Percentiles rank a stretch among this genome's conserved stretches.
Evolutionary conservation across 2,797 vertebrate species (phyloP).

Genomic region (Hypotaenidia okinawae): DNA sequence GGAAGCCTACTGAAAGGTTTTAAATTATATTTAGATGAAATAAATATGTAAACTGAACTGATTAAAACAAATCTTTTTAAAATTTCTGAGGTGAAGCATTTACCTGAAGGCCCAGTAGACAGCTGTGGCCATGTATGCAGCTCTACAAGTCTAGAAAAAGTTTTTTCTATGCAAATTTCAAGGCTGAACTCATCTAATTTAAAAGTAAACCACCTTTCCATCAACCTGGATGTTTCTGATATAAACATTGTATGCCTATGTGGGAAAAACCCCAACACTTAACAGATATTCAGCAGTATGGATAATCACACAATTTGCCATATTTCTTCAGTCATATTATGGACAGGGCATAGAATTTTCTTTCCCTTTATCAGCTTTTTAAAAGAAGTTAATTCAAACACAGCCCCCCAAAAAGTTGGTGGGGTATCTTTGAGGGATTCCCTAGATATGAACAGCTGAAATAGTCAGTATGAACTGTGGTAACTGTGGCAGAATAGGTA

Average conservation of each 20-base stretch:
- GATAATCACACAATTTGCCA: background rate
- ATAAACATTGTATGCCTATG: background rate
- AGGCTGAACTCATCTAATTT: background rate
- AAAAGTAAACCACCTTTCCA: background rate
- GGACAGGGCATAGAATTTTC: background rate
- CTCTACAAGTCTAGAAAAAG: background rate
- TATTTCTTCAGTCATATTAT: background rate
- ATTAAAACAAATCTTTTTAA: background rate
- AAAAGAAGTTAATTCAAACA: background rate
- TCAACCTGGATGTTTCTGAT: background rate
- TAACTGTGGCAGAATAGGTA: background rate
- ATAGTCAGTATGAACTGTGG: background rate
- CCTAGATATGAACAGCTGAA: background rate
- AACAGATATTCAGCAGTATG: background rate
- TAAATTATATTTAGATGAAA: background rate
- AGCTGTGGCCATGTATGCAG: background rate
- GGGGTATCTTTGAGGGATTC: background rate
- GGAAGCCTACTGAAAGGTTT: background rate
- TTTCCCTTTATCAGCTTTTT: background rate
- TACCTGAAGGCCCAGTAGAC: background rate
- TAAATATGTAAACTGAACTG: background rate
- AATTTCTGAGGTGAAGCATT: background rate
- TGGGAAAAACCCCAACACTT: background rate
- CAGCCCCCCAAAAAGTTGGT: background rate
- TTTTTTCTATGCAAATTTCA: constrained; percentile 9